These are phyloP conservation scores for Himalopsyche tibetana DNA, from an alignment of 2,888 invertebrate species.

Conservation along the genomic window DNA sequence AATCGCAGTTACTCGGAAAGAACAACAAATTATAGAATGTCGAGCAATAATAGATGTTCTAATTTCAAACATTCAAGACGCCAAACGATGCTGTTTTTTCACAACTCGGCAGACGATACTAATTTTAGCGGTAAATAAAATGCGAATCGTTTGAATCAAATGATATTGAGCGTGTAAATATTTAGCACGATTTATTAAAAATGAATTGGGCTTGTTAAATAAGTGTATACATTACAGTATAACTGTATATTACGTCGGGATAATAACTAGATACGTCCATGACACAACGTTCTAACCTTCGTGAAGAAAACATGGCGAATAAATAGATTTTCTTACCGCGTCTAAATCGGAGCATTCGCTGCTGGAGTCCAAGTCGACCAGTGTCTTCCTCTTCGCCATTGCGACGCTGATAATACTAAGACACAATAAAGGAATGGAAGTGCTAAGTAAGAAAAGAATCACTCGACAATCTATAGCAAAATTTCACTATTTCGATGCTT, in stretches of 20 bases:
- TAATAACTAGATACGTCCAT: constrained; percentile 49
- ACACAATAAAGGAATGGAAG: neutral
- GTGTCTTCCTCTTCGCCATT: constrained; percentile 90
- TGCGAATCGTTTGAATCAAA: neutral
- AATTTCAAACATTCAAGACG: neutral
- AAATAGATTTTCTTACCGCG: constrained; percentile 78
- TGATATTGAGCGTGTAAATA: neutral
- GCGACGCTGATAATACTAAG: constrained; percentile 19
- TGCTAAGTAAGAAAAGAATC: neutral
- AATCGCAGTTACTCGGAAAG: neutral
- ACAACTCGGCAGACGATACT: neutral
- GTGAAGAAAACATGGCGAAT: constrained; percentile 29
- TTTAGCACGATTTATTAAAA: neutral
- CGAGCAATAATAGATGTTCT: neutral
- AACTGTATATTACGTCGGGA: constrained; percentile 37
- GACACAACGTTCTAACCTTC: constrained; percentile 47
- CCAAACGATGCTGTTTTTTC: neutral
- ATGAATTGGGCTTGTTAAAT: constrained; percentile 10
- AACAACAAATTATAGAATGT: neutral
- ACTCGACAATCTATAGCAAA: neutral
- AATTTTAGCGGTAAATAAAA: constrained; percentile 44
- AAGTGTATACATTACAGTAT: neutral
- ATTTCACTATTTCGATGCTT: neutral
- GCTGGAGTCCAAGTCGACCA: constrained; percentile 90
- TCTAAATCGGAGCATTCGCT: constrained; percentile 90